Conservation (phyloP, 2,888 invertebrate species). For the Julus scanicus region DNA sequence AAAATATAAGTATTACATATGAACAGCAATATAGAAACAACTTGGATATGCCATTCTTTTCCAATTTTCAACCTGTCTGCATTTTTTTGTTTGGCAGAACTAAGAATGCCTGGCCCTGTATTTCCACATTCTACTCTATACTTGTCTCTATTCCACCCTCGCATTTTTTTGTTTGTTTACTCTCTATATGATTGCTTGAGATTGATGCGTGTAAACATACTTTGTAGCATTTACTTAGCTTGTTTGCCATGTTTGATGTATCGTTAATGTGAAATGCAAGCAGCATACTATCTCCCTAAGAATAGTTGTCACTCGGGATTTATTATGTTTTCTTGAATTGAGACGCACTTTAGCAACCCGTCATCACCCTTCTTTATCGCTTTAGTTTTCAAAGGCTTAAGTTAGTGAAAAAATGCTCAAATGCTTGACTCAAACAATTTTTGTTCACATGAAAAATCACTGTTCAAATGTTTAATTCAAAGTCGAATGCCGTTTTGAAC, state of each 20-base stretch:
- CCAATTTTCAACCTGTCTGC: too few relatives aligned
- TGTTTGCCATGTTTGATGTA: slow-evolving; percentile 33
- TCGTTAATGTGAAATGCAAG: slow-evolving; percentile 33
- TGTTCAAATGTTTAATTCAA: too few relatives aligned
- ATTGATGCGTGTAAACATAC: slow-evolving; percentile 33
- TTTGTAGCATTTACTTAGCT: slow-evolving; percentile 19
- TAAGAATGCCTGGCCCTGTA: background rate
- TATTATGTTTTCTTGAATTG: slow-evolving; percentile 25
- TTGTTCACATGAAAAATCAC: too few relatives aligned
- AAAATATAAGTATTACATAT: too few relatives aligned
- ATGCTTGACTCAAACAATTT: background rate
- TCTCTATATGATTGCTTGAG: background rate
- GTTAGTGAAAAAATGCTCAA: background rate
- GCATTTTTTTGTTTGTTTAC: background rate
- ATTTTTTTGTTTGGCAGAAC: background rate
- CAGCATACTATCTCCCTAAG: slow-evolving; percentile 9
- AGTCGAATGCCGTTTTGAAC: too few relatives aligned
- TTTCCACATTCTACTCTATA: too few relatives aligned
- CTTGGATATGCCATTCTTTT: too few relatives aligned
- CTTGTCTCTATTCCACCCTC: background rate
- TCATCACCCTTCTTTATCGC: background rate
- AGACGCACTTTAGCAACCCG: background rate
- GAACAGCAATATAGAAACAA: too few relatives aligned
- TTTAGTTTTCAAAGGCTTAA: background rate
- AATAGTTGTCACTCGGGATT: slow-evolving; percentile 33